Base-by-base conservation (phyloP, 2,888 invertebrate species). In the Enchytraeus crypticus region DNA sequence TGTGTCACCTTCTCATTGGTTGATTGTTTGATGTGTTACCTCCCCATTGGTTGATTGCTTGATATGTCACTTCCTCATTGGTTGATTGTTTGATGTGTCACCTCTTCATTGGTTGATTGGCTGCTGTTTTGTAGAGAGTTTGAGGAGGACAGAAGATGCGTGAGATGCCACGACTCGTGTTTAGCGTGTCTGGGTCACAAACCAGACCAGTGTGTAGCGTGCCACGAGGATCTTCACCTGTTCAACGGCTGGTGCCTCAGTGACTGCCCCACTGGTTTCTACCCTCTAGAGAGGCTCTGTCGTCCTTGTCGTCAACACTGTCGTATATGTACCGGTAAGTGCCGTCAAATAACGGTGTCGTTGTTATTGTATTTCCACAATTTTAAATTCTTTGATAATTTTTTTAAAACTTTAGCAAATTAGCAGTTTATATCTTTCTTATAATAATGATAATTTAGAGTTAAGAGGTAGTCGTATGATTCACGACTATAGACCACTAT, bases 101-200 rank as follows among this genome's bases (percentile, higher is more conserved):
- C 18, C 18, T 38, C 38, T 21, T 14, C 21, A 14, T 49, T 8
- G 14, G 8, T 49, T 14, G 8, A 18, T 11, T 49, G 21, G 8
- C 8, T 8, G 8, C 8, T 23, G n/a, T 49, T 8, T 33, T 58
- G n/a, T 29, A 38, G 51, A 33, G 21, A 58, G 27, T 51, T 29
- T 32, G 45, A 59, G 47, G 54, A 59, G 11, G 54, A 30, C 30
- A 23, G 26, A 18, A 32, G 29, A 5, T 59, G 59, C 32, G 18
- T 53, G 30, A 14, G 33, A 5, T 64, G 64, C 53, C 58, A 59
- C 29, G 59, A 34, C 26, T 54, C 21, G 38, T 64, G 64, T 61
- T 26, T 26, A 23, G 29, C 61, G 11, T 64, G 64, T 33, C 21
- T 47, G 5, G 64, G 64, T 29, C 59, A 53, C 11, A 21, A 45